Evolutionary conservation across 1,140 invertebrate genomes (phyloP).

Genomic region (Lasioglossum albipes): DNA sequence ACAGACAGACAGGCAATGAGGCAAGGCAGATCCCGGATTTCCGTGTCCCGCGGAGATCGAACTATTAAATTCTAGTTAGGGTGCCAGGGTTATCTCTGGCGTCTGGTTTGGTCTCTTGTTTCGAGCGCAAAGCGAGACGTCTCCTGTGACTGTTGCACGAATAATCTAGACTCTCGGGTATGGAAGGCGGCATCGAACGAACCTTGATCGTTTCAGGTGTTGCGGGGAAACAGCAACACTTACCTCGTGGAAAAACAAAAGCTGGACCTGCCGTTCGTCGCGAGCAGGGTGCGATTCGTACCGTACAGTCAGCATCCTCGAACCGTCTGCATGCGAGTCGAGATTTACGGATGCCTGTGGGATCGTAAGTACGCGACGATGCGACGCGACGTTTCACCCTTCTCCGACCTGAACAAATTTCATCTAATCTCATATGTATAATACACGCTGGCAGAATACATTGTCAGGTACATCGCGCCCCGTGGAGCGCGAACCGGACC

Average conservation of each 20-base stretch:
- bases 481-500: constrained; percentile 80
- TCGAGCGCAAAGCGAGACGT: constrained; percentile 19
- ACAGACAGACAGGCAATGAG: too few relatives aligned
- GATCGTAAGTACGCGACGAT: constrained; percentile 86
- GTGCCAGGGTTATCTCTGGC: too few relatives aligned
- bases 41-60: too few relatives aligned
- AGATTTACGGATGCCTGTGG: constrained; percentile 93
- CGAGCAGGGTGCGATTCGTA: constrained; percentile 92
- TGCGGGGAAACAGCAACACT: constrained; percentile 94
- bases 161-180: neutral
- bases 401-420: too few relatives aligned
- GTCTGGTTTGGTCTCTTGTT: too few relatives aligned
- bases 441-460: constrained; percentile 73
- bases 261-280: constrained; percentile 91
- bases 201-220: constrained; percentile 83
- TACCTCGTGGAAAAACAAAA: constrained; percentile 89
- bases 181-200: neutral
- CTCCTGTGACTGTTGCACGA: neutral
- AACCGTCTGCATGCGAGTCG: constrained; percentile 95
- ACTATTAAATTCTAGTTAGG: too few relatives aligned
- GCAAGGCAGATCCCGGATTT: too few relatives aligned
- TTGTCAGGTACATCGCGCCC: constrained; percentile 85
- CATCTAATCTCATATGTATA: too few relatives aligned
- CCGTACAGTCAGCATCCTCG: constrained; percentile 93
- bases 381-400: too few relatives aligned